These are phyloP conservation scores for Conus betulinus DNA, from an alignment of 1,140 invertebrate genomes.

Conservation along the genomic window DNA sequence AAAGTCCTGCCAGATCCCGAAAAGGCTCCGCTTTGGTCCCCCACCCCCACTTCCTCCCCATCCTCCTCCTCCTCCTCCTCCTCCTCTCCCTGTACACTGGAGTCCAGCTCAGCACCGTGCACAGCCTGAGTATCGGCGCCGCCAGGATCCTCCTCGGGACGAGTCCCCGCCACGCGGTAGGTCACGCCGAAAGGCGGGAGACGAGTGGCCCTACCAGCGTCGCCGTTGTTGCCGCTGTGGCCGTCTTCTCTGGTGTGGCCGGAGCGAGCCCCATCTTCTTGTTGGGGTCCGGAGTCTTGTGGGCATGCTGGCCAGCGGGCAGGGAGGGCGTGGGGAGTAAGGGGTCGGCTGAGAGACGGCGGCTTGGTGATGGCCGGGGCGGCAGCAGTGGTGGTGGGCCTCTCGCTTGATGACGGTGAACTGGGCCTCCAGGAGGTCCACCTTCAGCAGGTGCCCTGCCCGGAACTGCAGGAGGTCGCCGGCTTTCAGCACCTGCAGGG, in stretches of 20 bases:
- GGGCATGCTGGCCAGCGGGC: neutral
- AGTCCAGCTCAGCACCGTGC: too few relatives aligned
- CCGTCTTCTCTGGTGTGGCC: neutral
- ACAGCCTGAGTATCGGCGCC: too few relatives aligned
- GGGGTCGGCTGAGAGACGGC: neutral
- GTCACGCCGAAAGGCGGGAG: too few relatives aligned
- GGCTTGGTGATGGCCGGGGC: neutral
- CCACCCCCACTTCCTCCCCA: too few relatives aligned
- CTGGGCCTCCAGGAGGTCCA: constrained; percentile 35
- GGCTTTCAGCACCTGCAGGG: constrained; percentile 20
- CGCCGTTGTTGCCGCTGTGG: too few relatives aligned
- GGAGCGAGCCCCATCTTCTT: neutral
- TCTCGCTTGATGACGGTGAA: constrained; percentile 29
- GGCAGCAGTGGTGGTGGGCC: neutral
- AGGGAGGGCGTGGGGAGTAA: neutral
- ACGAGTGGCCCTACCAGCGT: too few relatives aligned
- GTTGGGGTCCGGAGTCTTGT: neutral
- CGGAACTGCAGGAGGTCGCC: constrained; percentile 21
- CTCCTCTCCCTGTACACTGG: too few relatives aligned
- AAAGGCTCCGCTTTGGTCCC: too few relatives aligned
- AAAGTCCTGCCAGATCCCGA: too few relatives aligned
- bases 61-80: too few relatives aligned
- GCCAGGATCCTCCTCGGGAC: too few relatives aligned
- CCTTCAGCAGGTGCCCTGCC: constrained; percentile 14
- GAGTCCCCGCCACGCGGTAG: too few relatives aligned